These are phyloP conservation scores for Synergus gifuensis DNA, from an alignment of 2,888 invertebrate species.

Conservation along the genomic window DNA sequence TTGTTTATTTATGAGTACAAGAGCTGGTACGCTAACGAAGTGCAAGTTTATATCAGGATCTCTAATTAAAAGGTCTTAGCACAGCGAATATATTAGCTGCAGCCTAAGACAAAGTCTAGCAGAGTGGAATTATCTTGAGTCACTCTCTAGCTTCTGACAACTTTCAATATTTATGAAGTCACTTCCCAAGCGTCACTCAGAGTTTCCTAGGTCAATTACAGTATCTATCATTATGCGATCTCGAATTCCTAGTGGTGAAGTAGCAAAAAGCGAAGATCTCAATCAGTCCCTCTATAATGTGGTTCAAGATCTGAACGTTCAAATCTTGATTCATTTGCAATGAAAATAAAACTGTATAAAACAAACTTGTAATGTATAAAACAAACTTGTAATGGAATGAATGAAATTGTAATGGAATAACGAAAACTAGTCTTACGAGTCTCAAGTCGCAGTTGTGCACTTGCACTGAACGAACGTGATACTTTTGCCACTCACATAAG, in stretches of 20 bases:
- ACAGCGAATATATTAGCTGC: not conserved
- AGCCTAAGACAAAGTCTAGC: not conserved
- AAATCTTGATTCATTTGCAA: too few relatives aligned
- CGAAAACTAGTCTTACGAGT: slow-evolving; percentile 54
- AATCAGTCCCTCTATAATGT: slow-evolving; percentile 36
- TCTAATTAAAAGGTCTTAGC: slow-evolving; percentile 7
- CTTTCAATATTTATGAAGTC: slow-evolving; percentile 7
- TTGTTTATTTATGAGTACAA: slow-evolving; percentile 3
- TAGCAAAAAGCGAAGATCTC: slow-evolving; percentile 41
- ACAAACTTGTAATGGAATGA: too few relatives aligned
- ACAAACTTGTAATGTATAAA: too few relatives aligned
- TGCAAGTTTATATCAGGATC: slow-evolving; percentile 16
- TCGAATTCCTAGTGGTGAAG: not conserved
- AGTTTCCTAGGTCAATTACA: slow-evolving; percentile 41
- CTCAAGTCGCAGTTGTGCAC: slow-evolving; percentile 42
- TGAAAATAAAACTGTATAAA: too few relatives aligned
- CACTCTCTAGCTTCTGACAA: not conserved
- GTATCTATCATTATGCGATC: not conserved
- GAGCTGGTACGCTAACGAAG: slow-evolving; percentile 11
- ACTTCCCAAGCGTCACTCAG: not conserved
- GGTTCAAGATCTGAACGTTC: too few relatives aligned
- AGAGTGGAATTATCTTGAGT: not conserved
- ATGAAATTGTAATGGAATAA: too few relatives aligned
- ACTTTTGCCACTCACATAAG: slow-evolving; percentile 45
- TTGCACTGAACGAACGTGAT: slow-evolving; percentile 48